These are phyloP conservation scores for Cryptophagus acutangulus DNA, from an alignment of 2,888 invertebrate genomes.

Conservation along the genomic window DNA sequence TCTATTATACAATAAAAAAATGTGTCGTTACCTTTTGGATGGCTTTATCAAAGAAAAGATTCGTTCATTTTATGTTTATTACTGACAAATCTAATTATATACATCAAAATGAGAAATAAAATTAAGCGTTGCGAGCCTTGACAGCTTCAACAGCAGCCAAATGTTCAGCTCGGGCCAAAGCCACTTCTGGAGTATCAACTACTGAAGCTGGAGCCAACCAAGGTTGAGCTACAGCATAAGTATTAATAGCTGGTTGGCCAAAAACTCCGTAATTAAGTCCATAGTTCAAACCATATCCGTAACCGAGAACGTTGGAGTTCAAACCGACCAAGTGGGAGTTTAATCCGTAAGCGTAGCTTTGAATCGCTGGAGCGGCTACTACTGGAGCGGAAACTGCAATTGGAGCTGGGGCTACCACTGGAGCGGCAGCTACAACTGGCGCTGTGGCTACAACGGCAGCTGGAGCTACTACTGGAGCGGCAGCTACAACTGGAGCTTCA, in stretches of 20 bases:
- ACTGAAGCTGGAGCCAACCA: not conserved
- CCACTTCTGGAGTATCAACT: slow-evolving; percentile 45
- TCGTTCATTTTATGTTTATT: no score
- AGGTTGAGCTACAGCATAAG: not conserved
- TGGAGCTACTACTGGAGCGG: slow-evolving; percentile 9
- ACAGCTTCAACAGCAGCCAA: slow-evolving; percentile 42
- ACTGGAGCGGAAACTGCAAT: slow-evolving; percentile 5
- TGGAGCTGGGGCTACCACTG: not conserved
- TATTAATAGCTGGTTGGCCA: not conserved
- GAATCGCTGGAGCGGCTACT: slow-evolving; percentile 13
- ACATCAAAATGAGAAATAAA: no score
- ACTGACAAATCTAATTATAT: no score
- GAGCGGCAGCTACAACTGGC: slow-evolving; percentile 5
- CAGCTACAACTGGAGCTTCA: slow-evolving; percentile 4
- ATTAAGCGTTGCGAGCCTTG: slow-evolving; percentile 17
- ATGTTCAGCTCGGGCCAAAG: slow-evolving; percentile 46
- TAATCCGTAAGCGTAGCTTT: slow-evolving; percentile 20
- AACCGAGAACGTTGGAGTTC: not conserved
- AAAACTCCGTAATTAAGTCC: slow-evolving; percentile 7
- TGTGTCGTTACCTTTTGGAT: no score
- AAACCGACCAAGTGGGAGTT: slow-evolving; percentile 3
- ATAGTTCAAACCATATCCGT: no score
- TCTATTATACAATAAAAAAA: no score
- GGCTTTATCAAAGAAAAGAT: no score
- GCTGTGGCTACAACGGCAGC: slow-evolving; percentile 1